phyloP scores from a whole-genome alignment of 2,797 vertebrate species.

The Coranthus polyacanthus region DNA sequence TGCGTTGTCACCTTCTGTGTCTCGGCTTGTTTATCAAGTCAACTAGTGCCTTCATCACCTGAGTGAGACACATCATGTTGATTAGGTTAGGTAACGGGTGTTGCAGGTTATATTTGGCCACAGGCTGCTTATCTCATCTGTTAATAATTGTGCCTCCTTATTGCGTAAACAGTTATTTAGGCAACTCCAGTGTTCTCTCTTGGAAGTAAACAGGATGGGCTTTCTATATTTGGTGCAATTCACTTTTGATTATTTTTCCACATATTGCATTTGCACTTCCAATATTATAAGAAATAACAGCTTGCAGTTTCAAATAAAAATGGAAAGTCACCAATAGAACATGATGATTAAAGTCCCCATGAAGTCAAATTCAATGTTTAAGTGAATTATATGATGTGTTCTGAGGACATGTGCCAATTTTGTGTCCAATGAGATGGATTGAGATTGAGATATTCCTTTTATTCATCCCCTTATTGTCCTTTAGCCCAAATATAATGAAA shows the following conservation, averaged over 20 bases:
- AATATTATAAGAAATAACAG: conserved; percentile 21
- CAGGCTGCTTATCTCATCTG: conserved; percentile 19
- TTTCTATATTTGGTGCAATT: conserved; percentile 35
- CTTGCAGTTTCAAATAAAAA: conserved; percentile 9
- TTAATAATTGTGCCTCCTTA: conserved; percentile 32
- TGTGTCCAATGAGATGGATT: too few relatives aligned
- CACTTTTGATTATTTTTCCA: conserved; percentile 31
- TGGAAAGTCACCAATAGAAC: background rate
- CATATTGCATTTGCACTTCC: conserved; percentile 19
- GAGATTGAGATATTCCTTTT: too few relatives aligned
- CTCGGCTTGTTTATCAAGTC: conserved; percentile 17
- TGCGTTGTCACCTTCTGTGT: background rate
- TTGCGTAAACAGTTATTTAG: conserved; percentile 17
- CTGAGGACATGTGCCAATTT: too few relatives aligned
- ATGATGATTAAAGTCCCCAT: background rate
- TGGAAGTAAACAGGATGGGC: conserved; percentile 29
- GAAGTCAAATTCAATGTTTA: too few relatives aligned
- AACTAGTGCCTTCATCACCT: conserved; percentile 17
- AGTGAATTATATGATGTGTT: too few relatives aligned
- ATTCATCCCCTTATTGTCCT: too few relatives aligned
- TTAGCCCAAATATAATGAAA: too few relatives aligned
- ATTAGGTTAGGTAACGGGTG: conserved; percentile 9
- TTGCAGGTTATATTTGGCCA: conserved; percentile 28
- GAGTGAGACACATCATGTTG: background rate
- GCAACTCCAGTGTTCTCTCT: conserved; percentile 32